Base-by-base conservation (phyloP, 2,888 invertebrate species). In the Lasioglossum pauxillum region DNA sequence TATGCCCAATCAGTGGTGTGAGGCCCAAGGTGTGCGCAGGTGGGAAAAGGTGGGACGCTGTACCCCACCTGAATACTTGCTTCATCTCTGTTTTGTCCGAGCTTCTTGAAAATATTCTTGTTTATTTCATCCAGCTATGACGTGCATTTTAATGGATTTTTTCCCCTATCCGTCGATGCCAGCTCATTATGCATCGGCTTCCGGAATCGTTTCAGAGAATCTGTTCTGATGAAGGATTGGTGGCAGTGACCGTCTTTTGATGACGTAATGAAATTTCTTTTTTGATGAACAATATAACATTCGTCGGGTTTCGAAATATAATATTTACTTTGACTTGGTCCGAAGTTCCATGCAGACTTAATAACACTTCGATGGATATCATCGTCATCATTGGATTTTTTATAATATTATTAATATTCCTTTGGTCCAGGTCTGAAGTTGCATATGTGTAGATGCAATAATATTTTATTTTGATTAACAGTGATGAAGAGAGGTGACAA, bases 51-150 rank as follows among this genome's bases (percentile, higher is more conserved):
- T 67, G 77, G 85, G 82, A 85, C 12, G n/a, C 69, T 14, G 60
- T 78, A 88, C 78, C 69, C 77, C 69, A 67, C 57, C 31, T 82
- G 49, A 19, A 46, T 31, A 38, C 27, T 80, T 78, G 87, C 88
- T 91, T 90, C 88, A 88, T 87, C 91, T 92, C 92, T 88, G 90
- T 89, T 88, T 88, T 78, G 27, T 23, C 14, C 12, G 27, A 41
- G 75, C 73, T 85, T 38, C 69, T n/a, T 10, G 73, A 72, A 83
- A 86, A 86, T 76, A 76, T 72, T 80, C 57, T 78, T 53, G 41
- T 53, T 83, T 41, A 14, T 75, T 10, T 49, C 46, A 71, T 57
- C 60, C 72, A 64, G 46, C 27, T 46, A 67, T 82, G 76, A 86
- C 78, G 75, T 49, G 69, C 75, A 71, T 78, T 80, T 82, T 49